Conservation (phyloP, 2,888 invertebrate species). For the Drosophila siamana region DNA sequence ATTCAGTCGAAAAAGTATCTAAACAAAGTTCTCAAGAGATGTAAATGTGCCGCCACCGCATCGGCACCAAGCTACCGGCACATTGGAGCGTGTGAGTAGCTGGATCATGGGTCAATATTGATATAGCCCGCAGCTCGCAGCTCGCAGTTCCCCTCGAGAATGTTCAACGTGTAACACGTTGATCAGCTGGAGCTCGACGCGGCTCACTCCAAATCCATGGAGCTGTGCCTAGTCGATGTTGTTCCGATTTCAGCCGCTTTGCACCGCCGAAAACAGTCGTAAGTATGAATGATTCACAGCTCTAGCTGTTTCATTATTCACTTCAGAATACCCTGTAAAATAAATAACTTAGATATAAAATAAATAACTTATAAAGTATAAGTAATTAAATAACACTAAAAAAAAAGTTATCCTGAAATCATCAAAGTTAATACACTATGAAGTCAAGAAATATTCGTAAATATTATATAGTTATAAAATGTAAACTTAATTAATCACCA, state of each 20-base stretch:
- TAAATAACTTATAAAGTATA: too few species aligned
- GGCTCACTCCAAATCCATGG: slow-evolving; percentile 5
- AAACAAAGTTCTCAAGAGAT: slow-evolving; percentile 72
- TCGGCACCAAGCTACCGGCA: slow-evolving; percentile 19
- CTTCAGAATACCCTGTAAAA: slow-evolving; percentile 16
- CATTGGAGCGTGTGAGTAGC: slow-evolving; percentile 56
- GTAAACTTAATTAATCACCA: too few species aligned
- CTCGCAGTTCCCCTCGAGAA: slow-evolving; percentile 1
- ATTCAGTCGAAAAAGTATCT: slow-evolving; percentile 83
- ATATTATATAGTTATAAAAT: too few species aligned
- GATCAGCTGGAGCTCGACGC: slow-evolving; percentile 8
- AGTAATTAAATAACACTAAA: too few species aligned
- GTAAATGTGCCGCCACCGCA: slow-evolving; percentile 20
- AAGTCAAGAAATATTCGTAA: too few species aligned
- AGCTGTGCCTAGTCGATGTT: slow-evolving; percentile 30
- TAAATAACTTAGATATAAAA: too few species aligned
- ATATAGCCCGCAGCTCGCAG: slow-evolving; percentile 42
- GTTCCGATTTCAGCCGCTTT: slow-evolving; percentile 36
- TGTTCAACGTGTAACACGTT: slow-evolving; percentile 11
- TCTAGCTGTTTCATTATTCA: neutral
- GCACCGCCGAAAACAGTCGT: slow-evolving; percentile 23
- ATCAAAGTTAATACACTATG: too few species aligned
- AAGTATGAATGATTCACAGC: slow-evolving; percentile 28
- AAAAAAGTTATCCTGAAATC: too few species aligned
- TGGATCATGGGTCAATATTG: slow-evolving; percentile 58